These are phyloP conservation scores for Amblyjoppa proteus DNA, from an alignment of 2,888 invertebrate species.

Conservation along the genomic window DNA sequence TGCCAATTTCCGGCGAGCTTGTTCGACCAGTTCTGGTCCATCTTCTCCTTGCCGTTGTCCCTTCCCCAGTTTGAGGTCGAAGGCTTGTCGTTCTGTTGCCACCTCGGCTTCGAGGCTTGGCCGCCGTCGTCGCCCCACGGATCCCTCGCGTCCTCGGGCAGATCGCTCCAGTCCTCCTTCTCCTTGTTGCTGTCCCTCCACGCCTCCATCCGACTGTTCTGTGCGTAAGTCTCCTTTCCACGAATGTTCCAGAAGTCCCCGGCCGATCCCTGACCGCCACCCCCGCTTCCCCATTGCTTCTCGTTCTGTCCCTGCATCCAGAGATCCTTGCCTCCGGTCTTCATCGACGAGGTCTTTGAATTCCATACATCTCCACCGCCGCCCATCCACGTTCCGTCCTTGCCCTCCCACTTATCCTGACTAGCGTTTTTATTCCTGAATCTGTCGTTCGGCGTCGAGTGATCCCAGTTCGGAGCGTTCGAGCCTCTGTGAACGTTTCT, in stretches of 20 bases:
- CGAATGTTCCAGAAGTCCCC: slow-evolving; percentile 78
- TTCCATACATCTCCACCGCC: slow-evolving; percentile 64
- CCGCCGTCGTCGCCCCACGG: slow-evolving; percentile 82
- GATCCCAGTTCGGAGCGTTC: slow-evolving; percentile 69
- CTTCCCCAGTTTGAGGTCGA: slow-evolving; percentile 68
- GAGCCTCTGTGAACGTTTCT: slow-evolving; percentile 62
- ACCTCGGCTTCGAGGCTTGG: slow-evolving; percentile 53
- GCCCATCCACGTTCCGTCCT: slow-evolving; percentile 66
- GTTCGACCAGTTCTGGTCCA: slow-evolving; percentile 71
- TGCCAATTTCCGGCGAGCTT: slow-evolving; percentile 72
- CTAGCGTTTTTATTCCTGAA: slow-evolving; percentile 64
- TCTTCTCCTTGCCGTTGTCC: slow-evolving; percentile 68
- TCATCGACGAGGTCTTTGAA: slow-evolving; percentile 51
- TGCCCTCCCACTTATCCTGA: slow-evolving; percentile 72
- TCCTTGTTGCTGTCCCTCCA: slow-evolving; percentile 76
- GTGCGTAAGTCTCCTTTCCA: slow-evolving; percentile 74
- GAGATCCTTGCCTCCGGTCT: slow-evolving; percentile 31
- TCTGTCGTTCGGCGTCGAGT: slow-evolving; percentile 67
- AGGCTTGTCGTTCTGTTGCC: slow-evolving; percentile 59
- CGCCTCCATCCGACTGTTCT: slow-evolving; percentile 70
- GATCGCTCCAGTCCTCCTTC: slow-evolving; percentile 81
- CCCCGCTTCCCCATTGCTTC: slow-evolving; percentile 56
- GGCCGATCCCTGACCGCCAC: slow-evolving; percentile 46
- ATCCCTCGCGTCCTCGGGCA: slow-evolving; percentile 83
- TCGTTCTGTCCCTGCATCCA: slow-evolving; percentile 67